phyloP scores from a whole-genome alignment of 2,797 vertebrate genomes.

The Paramormyrops hopkinsi region DNA sequence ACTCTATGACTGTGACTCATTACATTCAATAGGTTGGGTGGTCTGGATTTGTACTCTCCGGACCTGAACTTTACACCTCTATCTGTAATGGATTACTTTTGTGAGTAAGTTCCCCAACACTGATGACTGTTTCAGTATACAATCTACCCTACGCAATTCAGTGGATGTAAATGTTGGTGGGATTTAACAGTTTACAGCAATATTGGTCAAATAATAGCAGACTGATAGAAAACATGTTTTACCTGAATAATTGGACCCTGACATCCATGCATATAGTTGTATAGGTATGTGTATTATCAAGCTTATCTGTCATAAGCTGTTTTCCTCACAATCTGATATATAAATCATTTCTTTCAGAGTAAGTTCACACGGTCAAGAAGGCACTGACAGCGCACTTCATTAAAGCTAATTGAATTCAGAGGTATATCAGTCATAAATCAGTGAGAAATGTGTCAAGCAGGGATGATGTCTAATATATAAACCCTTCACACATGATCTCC shows the following conservation, averaged over 20 bases:
- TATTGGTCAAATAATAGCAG: background rate
- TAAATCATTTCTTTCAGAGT: background rate
- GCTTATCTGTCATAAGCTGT: background rate
- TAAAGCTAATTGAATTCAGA: constrained; percentile 10
- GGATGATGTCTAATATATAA: background rate
- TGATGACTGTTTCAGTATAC: background rate
- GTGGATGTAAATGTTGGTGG: background rate
- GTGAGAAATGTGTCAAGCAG: background rate
- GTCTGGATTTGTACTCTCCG: background rate
- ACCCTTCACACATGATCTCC: background rate
- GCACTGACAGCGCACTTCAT: background rate
- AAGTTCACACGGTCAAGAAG: background rate
- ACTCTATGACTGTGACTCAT: background rate
- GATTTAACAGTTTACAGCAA: background rate
- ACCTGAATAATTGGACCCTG: background rate
- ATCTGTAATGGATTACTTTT: background rate
- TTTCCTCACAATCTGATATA: background rate
- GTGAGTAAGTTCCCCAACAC: background rate
- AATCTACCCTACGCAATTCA: background rate
- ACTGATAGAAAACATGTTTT: background rate
- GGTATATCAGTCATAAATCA: constrained; percentile 5
- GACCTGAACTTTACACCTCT: background rate
- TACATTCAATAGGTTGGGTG: background rate
- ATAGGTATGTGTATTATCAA: background rate
- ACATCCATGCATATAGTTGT: background rate